A percentile compares a stretch with the other conserved stretches of the same genome.
phyloP scores from a whole-genome alignment of 2,797 vertebrate species.

The Peromyscus aztecus region DNA sequence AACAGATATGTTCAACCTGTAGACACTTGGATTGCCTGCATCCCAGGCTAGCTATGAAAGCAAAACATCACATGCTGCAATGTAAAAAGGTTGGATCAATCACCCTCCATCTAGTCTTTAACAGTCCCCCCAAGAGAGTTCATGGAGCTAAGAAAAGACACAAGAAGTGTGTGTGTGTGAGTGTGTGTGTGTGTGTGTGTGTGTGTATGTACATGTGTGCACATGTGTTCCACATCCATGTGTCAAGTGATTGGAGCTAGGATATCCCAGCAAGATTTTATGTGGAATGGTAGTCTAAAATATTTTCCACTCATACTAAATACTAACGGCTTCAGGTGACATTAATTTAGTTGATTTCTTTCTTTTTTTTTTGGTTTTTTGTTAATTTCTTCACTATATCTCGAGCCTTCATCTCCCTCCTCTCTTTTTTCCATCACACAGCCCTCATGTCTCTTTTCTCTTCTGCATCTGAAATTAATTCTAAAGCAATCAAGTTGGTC shows the following conservation, averaged over 20 bases:
- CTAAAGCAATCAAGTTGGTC: slow-evolving; percentile 18
- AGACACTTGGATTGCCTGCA: background rate
- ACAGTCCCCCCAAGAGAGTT: background rate
- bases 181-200: background rate
- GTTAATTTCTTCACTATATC: background rate
- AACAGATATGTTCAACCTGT: background rate
- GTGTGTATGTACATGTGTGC: background rate
- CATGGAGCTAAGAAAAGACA: background rate
- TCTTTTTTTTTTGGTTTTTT: too few relatives aligned
- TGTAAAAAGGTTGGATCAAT: background rate
- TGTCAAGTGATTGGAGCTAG: background rate
- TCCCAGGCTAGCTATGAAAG: background rate
- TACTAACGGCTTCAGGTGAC: background rate
- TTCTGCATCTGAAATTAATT: slow-evolving; percentile 42
- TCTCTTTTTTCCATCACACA: background rate
- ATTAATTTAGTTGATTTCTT: background rate
- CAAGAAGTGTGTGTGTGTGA: background rate
- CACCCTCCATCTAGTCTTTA: background rate
- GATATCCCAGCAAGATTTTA: background rate
- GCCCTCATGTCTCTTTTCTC: too few relatives aligned
- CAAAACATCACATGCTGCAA: background rate
- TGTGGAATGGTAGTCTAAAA: background rate
- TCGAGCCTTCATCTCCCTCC: background rate
- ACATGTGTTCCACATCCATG: background rate
- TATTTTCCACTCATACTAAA: slow-evolving; percentile 39